These are phyloP conservation scores for Mesoligia furuncula DNA, from an alignment of 2,888 invertebrate species.

Conservation along the genomic window DNA sequence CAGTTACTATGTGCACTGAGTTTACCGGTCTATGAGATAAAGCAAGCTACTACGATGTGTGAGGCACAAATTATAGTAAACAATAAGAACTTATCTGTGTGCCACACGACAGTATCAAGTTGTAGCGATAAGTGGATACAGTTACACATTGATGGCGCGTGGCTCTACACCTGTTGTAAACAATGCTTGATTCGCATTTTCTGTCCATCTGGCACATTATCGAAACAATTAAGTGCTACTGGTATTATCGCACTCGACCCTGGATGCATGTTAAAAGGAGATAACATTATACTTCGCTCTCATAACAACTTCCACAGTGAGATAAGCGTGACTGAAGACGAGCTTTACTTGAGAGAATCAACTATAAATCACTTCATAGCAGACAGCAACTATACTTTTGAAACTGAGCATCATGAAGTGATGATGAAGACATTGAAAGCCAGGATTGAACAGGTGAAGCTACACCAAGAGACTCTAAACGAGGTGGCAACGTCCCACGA, in stretches of 20 bases:
- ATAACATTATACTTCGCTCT: conserved; percentile 1
- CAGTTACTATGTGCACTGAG: conserved; percentile 14
- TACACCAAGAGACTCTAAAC: too few species aligned
- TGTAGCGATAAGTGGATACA: conserved; percentile 4
- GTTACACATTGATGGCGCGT: background rate
- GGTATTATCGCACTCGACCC: background rate
- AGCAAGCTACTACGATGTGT: background rate
- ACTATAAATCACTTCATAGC: background rate
- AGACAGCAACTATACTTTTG: conserved; percentile 1
- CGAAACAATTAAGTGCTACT: background rate
- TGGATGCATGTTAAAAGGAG: conserved; percentile 7
- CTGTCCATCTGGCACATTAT: conserved; percentile 4
- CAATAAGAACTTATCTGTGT: too few species aligned
- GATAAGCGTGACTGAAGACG: background rate
- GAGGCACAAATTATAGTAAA: background rate
- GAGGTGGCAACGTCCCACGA: too few species aligned
- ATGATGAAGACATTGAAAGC: too few species aligned
- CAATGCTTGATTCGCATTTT: conserved; percentile 1
- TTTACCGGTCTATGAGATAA: conserved; percentile 6
- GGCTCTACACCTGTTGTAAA: background rate
- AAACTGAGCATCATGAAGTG: background rate
- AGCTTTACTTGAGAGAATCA: background rate
- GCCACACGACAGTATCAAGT: conserved; percentile 12
- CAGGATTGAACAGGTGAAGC: too few species aligned
- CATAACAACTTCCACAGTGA: conserved; percentile 2